Base-by-base conservation (phyloP, 2,797 vertebrate genomes). In the Oceanodroma leucorhoa region DNA sequence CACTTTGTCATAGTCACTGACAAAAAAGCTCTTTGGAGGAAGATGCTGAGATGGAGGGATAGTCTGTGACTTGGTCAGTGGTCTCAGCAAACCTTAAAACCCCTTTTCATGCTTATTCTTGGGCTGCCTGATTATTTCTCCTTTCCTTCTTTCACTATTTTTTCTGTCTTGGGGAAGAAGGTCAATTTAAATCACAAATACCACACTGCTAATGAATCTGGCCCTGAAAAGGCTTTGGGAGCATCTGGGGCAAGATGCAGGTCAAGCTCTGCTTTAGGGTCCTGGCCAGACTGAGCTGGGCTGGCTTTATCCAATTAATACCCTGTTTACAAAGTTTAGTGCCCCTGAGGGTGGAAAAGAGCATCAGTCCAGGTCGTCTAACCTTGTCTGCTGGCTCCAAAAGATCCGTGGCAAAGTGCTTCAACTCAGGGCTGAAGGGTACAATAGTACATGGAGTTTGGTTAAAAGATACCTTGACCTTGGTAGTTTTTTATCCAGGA, bases 341-440 rank as follows among this genome's bases (percentile, higher is more conserved):
- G 38, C 20, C 6, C 7, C 10, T 24, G 36, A 45, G 51, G 17
- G 12, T 40, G 22, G 62, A 41, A 34, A 45, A 36, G 16, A 60
- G 5, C 55, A 50, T 18, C 36, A n/a, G 5, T 17, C 10, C 18
- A 18, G 48, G 32, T 54, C 10, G 51, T 41, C 48, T 30, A 67
- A 14, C 57, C 43, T 40, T 21, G 14, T 38, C 19, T n/a, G 7
- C 30, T 48, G 51, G 23, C 21, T 70, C 46, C 36, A 34, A 34
- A 46, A 55, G 2, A 38, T 67, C 27, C 1, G 1, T 1, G 23
- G 26, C 27, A 43, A 5, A 20, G 19, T 4, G 5, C n/a, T 61
- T 66, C 54, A 54, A 7, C 32, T 32, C 55, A 30, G 43, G 51
- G 26, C 24, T 9, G 51, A 45, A 41, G 1, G 1, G 32, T 53